Percentiles rank a stretch among this genome's conserved stretches.
phyloP scores from a whole-genome alignment of 2,797 vertebrate species.

The Gila robusta region DNA sequence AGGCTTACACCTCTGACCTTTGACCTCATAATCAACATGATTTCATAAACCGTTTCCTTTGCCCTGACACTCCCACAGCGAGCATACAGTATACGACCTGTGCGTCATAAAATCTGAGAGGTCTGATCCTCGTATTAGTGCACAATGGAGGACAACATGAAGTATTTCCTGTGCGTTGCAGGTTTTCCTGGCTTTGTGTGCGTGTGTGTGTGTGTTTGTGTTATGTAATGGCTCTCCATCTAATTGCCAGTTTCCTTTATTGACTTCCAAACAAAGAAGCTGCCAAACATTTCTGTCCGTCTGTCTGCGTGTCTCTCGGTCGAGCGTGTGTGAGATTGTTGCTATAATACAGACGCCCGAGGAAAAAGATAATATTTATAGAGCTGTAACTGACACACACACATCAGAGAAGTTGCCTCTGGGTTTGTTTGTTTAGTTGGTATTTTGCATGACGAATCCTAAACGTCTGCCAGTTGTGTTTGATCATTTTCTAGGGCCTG shows the following conservation, averaged over 20 bases:
- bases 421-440: constrained; percentile 35
- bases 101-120: background rate
- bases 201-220: constrained; percentile 63
- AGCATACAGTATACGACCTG: background rate
- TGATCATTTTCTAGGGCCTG: background rate
- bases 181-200: constrained; percentile 62
- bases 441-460: constrained; percentile 22
- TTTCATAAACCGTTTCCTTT: constrained; percentile 42
- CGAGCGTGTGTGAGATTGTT: constrained; percentile 10
- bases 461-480: constrained; percentile 8
- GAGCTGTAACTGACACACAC: constrained; percentile 38
- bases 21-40: constrained; percentile 15
- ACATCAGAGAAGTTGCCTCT: constrained; percentile 23
- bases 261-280: constrained; percentile 58
- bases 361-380: constrained; percentile 54
- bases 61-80: background rate
- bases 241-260: constrained; percentile 76
- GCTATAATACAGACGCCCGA: constrained; percentile 15
- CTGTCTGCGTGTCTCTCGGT: background rate
- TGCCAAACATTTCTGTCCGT: constrained; percentile 28
- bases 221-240: constrained; percentile 67
- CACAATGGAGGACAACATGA: constrained; percentile 54
- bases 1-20: constrained; percentile 35
- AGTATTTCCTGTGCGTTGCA: constrained; percentile 59
- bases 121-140: background rate